Conservation (phyloP, 2,888 invertebrate genomes). For the Drosophila niveifrons region DNA sequence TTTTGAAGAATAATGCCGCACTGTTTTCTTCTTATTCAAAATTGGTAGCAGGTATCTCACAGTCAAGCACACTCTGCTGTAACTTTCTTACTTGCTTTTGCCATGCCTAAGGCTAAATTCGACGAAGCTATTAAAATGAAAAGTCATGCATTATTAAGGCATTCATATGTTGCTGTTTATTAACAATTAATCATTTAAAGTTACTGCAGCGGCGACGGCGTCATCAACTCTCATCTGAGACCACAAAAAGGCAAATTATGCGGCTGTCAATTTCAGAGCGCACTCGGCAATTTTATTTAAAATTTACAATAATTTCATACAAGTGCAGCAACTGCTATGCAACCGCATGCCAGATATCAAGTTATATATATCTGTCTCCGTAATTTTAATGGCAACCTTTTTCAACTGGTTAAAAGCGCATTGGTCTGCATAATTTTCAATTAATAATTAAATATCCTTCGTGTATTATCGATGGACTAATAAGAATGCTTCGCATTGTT, state of each 20-base stretch:
- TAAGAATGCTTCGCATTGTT: conserved; percentile 38
- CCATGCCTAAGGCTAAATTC: neutral
- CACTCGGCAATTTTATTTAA: conserved; percentile 64
- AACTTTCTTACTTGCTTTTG: neutral
- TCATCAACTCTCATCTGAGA: conserved; percentile 10
- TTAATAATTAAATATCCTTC: conserved; percentile 71
- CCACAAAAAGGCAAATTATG: conserved; percentile 60
- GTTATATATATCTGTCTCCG: conserved; percentile 26
- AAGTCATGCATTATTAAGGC: conserved; percentile 25
- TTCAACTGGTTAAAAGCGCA: conserved; percentile 48
- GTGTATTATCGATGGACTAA: conserved; percentile 70
- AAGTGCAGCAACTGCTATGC: conserved; percentile 22
- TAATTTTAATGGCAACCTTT: conserved; percentile 37
- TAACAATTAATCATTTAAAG: conserved; percentile 62
- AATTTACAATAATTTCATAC: conserved; percentile 53
- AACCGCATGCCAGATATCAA: conserved; percentile 30
- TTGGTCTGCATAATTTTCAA: conserved; percentile 72
- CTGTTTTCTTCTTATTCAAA: too few species aligned
- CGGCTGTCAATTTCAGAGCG: conserved; percentile 63
- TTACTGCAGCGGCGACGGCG: conserved; percentile 12
- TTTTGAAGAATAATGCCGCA: too few species aligned
- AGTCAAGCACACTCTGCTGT: too few species aligned
- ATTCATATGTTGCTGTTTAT: conserved; percentile 38
- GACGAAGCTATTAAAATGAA: neutral
- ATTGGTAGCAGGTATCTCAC: too few species aligned